These are phyloP conservation scores for Hedya salicella DNA, from an alignment of 2,888 invertebrate species.

Conservation along the genomic window DNA sequence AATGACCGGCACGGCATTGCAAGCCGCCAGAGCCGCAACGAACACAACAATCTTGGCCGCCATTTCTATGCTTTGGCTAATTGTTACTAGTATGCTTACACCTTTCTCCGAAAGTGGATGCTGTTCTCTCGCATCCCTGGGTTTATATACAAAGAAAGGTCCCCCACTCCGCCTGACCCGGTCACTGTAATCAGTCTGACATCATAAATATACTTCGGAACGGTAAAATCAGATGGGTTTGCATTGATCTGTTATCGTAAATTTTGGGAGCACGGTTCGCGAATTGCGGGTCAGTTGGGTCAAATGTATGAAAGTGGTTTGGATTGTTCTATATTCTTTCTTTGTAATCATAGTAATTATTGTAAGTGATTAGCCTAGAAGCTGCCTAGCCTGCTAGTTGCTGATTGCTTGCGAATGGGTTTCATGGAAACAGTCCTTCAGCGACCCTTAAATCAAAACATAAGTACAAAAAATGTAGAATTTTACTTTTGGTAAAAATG, in stretches of 20 bases:
- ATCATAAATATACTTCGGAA: conserved; percentile 71
- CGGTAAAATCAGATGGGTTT: conserved; percentile 69
- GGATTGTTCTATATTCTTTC: conserved; percentile 10
- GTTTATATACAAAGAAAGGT: conserved; percentile 74
- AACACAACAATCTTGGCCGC: conserved; percentile 65
- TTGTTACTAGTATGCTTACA: conserved; percentile 56
- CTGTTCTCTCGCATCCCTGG: conserved; percentile 70
- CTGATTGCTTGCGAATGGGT: too few species aligned
- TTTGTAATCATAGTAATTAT: background rate
- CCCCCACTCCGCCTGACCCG: conserved; percentile 71
- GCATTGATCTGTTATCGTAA: conserved; percentile 64
- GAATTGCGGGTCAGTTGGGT: conserved; percentile 29
- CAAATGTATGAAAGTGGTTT: conserved; percentile 18
- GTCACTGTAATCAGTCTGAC: conserved; percentile 54
- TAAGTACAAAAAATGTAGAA: too few species aligned
- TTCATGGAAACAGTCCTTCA: too few species aligned
- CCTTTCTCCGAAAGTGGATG: conserved; percentile 70
- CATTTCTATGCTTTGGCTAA: conserved; percentile 59
- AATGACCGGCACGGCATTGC: conserved; percentile 67
- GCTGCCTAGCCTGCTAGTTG: too few species aligned
- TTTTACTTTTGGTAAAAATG: too few species aligned
- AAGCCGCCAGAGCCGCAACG: conserved; percentile 57
- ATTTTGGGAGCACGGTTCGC: conserved; percentile 50
- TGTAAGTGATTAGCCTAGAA: too few species aligned
- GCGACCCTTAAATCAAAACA: too few species aligned